These are phyloP conservation scores for Astatotilapia flaviijosephi DNA, from an alignment of 2,113 vertebrate species.

Conservation along the genomic window DNA sequence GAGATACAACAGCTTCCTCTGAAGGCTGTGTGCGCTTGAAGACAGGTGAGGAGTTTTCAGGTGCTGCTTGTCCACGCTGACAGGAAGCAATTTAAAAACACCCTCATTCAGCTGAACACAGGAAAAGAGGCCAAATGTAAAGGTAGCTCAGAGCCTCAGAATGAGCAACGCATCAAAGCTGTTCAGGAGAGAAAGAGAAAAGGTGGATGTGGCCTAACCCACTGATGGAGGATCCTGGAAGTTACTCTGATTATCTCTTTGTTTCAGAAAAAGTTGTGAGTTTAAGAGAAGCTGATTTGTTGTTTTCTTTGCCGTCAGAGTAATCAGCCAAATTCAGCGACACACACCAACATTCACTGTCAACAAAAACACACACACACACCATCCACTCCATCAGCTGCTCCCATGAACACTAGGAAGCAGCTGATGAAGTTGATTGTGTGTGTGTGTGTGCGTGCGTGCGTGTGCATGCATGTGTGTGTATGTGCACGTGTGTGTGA, in stretches of 20 bases:
- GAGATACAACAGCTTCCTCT: neutral
- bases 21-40: neutral
- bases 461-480: neutral
- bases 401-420: neutral
- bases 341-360: neutral
- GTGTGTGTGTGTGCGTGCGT: neutral
- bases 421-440: neutral
- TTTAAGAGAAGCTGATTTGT: neutral
- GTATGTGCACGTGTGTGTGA: neutral
- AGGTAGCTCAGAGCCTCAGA: neutral
- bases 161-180: neutral
- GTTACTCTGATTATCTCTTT: neutral
- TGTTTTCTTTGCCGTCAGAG: neutral
- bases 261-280: neutral
- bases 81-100: neutral
- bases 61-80: neutral
- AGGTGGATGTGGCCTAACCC: neutral
- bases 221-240: neutral
- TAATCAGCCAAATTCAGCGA: neutral
- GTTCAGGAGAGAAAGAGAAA: neutral
- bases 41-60: neutral
- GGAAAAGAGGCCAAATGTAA: neutral
- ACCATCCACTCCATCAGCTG: neutral
- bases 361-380: neutral
- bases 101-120: neutral